These are phyloP conservation scores for Acanthosepion esculentum DNA, from an alignment of 2,888 invertebrate genomes.

Conservation along the genomic window DNA sequence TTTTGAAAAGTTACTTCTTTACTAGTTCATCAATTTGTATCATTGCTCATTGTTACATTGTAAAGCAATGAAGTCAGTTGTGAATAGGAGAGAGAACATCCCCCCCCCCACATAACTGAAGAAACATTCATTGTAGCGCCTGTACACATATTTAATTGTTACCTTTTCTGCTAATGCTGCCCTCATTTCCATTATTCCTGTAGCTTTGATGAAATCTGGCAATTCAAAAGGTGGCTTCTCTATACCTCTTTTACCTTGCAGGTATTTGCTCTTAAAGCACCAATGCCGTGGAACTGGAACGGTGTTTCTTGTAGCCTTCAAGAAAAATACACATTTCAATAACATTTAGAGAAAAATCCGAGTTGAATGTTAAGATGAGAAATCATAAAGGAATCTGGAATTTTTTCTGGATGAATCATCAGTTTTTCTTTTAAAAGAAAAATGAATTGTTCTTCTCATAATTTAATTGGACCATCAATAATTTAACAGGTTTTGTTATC, in stretches of 20 bases:
- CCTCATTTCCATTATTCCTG: conserved; percentile 99
- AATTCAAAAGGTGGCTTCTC: conserved; percentile 99
- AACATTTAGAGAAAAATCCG: neutral
- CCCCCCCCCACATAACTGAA: no score
- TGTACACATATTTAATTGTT: neutral
- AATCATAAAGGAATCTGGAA: neutral
- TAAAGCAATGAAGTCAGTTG: no score
- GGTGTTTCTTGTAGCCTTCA: conserved; percentile 89
- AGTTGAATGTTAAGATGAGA: neutral
- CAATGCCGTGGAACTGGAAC: conserved; percentile 98
- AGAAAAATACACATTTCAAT: neutral
- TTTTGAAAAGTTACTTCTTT: no score
- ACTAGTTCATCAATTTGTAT: no score
- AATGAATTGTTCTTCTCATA: no score
- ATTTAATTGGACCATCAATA: no score
- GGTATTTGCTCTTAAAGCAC: conserved; percentile 94
- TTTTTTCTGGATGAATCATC: no score
- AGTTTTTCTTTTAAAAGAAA: no score
- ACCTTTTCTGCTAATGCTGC: conserved; percentile 96
- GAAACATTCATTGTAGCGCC: neutral
- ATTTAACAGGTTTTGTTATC: no score
- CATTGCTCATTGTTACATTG: no score
- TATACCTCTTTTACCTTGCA: conserved; percentile 96
- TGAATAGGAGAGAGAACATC: no score
- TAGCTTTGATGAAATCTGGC: conserved; percentile 98